These are phyloP conservation scores for Drosophila burlai DNA, from an alignment of 1,140 invertebrate species.

Conservation along the genomic window DNA sequence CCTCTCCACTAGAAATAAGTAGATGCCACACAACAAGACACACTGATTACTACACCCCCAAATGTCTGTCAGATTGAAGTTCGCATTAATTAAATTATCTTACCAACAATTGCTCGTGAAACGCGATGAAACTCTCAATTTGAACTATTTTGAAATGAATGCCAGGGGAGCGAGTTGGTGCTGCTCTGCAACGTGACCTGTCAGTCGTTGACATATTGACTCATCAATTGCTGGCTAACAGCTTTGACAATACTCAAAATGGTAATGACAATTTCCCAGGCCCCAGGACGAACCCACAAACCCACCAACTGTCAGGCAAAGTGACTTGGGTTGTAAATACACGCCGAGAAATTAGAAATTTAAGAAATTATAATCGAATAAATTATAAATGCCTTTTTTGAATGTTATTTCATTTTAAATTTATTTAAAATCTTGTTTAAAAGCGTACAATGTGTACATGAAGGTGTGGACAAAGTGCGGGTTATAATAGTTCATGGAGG, in stretches of 20 bases:
- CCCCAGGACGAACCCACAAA: slow-evolving; percentile 20
- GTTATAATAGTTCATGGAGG: too few species aligned
- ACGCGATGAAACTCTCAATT: slow-evolving; percentile 26
- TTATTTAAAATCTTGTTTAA: too few species aligned
- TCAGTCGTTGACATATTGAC: slow-evolving; percentile 76
- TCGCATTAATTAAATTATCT: slow-evolving; percentile 50
- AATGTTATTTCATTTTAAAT: too few species aligned
- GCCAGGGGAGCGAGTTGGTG: background rate
- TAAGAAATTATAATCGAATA: background rate
- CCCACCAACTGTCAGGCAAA: slow-evolving; percentile 4
- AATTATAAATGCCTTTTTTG: too few species aligned
- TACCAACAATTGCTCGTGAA: slow-evolving; percentile 34
- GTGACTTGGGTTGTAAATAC: background rate
- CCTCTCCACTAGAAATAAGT: background rate
- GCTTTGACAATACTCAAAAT: slow-evolving; percentile 65
- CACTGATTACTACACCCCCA: slow-evolving; percentile 5
- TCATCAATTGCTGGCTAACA: slow-evolving; percentile 71
- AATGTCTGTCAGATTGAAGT: slow-evolving; percentile 10
- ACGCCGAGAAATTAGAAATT: background rate
- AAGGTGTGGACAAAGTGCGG: too few species aligned
- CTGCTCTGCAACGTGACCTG: slow-evolving; percentile 65
- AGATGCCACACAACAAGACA: background rate
- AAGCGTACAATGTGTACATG: too few species aligned
- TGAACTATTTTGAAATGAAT: slow-evolving; percentile 40
- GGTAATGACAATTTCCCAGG: slow-evolving; percentile 69